Evolutionary conservation across 2,113 vertebrate genomes (phyloP).

Genomic region (Corapipo altera): DNA sequence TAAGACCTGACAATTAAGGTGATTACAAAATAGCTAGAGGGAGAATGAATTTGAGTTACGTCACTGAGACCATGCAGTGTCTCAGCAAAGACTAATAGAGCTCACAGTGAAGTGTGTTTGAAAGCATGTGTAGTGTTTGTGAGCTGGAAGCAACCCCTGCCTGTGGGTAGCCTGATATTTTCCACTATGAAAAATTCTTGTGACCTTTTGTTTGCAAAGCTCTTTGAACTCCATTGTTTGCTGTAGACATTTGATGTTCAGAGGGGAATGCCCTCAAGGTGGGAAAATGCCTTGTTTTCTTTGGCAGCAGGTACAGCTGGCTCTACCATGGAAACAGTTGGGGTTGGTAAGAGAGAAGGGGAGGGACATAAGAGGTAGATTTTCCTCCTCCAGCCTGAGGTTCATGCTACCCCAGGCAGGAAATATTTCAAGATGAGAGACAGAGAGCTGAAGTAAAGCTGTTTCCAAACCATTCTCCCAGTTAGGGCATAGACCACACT

Average conservation of each 20-base stretch:
- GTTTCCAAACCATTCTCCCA: neutral
- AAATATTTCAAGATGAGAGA: neutral
- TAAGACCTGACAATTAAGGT: constrained; percentile 17
- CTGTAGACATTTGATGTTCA: constrained; percentile 53
- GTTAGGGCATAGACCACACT: neutral
- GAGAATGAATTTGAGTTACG: neutral
- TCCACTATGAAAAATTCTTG: constrained; percentile 52
- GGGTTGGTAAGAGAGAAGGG: neutral
- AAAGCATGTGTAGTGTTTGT: neutral
- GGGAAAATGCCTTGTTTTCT: constrained; percentile 61
- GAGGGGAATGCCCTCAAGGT: constrained; percentile 66
- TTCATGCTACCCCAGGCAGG: neutral
- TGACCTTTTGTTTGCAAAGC: constrained; percentile 58
- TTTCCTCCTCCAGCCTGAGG: neutral
- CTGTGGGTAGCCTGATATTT: constrained; percentile 30
- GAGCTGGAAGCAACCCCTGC: constrained; percentile 1
- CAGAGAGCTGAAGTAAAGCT: neutral
- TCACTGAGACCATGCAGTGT: neutral
- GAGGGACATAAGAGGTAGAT: neutral
- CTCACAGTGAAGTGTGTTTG: neutral
- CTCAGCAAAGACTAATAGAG: neutral
- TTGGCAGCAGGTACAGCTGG: constrained; percentile 25
- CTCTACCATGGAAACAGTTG: constrained; percentile 6
- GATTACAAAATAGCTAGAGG: constrained; percentile 16
- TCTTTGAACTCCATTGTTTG: constrained; percentile 60